Percentiles rank a stretch among this genome's conserved stretches.
phyloP scores from a whole-genome alignment of 2,113 vertebrate genomes.

The Lamprologus sp. region DNA sequence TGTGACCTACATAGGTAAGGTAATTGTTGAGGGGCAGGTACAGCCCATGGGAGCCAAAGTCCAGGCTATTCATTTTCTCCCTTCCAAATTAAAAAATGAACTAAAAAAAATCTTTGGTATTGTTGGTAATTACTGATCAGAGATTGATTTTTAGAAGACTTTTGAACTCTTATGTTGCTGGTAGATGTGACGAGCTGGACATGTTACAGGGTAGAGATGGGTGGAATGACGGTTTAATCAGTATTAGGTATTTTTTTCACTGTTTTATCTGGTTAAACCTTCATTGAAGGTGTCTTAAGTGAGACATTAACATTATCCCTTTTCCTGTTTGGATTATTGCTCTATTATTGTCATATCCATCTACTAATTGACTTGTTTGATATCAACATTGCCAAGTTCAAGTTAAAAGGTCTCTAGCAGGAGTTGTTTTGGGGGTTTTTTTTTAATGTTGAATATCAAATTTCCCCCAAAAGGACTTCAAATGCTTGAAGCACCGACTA shows the following conservation, averaged over 20 bases:
- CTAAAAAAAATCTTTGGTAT: neutral
- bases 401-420: neutral
- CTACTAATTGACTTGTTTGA: neutral
- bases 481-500: constrained; percentile 1
- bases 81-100: neutral
- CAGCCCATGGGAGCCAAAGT: neutral
- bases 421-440: accelerated
- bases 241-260: neutral
- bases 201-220: neutral
- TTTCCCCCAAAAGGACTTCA: constrained; percentile 33
- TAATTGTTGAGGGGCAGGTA: neutral
- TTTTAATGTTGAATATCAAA: neutral
- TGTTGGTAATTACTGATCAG: neutral
- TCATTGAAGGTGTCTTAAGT: neutral
- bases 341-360: neutral
- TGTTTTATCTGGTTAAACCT: neutral
- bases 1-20: neutral
- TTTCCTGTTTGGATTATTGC: neutral
- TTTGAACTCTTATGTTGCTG: neutral
- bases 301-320: neutral
- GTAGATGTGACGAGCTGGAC: neutral
- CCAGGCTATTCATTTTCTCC: neutral
- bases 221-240: neutral
- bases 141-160: neutral
- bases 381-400: neutral